A percentile compares a stretch with the other conserved stretches of the same genome.
Conservation (phyloP, 1,140 invertebrate species). For the Anagrus nilaparvatae region DNA sequence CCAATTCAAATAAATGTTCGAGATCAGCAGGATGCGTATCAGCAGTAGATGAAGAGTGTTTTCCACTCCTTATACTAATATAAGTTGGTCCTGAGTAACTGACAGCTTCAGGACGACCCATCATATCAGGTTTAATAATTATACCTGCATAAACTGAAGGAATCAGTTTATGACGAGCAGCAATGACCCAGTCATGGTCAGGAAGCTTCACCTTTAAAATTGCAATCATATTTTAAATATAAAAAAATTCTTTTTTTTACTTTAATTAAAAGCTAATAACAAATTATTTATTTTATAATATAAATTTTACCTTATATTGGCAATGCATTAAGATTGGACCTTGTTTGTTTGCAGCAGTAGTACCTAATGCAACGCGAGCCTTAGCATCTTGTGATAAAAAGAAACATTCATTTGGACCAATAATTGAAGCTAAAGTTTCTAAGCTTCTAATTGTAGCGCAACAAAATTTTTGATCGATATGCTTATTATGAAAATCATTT, state of each 20-base stretch:
- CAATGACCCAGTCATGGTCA: constrained; percentile 33
- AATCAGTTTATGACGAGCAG: constrained; percentile 31
- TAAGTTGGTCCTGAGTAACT: constrained; percentile 31
- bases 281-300: no score
- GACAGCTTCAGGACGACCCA: constrained; percentile 22
- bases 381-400: constrained; percentile 22
- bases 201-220: no score
- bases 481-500: no score
- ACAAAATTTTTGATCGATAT: no score
- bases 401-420: constrained; percentile 15
- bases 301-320: no score
- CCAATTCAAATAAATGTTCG: constrained; percentile 18
- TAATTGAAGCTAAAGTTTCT: constrained; percentile 18
- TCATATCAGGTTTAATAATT: constrained; percentile 18
- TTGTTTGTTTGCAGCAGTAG: no score
- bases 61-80: constrained; percentile 29
- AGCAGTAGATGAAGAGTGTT: constrained; percentile 23
- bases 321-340: no score
- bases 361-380: constrained; percentile 19
- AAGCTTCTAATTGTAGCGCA: background rate
- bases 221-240: no score
- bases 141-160: constrained; percentile 29
- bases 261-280: no score
- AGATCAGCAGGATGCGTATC: constrained; percentile 25
- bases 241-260: no score